A percentile compares a stretch with the other conserved stretches of the same genome.
These are phyloP conservation scores for Microcebus ravelobensis DNA, from an alignment of 2,113 vertebrate genomes.

Conservation along the genomic window DNA sequence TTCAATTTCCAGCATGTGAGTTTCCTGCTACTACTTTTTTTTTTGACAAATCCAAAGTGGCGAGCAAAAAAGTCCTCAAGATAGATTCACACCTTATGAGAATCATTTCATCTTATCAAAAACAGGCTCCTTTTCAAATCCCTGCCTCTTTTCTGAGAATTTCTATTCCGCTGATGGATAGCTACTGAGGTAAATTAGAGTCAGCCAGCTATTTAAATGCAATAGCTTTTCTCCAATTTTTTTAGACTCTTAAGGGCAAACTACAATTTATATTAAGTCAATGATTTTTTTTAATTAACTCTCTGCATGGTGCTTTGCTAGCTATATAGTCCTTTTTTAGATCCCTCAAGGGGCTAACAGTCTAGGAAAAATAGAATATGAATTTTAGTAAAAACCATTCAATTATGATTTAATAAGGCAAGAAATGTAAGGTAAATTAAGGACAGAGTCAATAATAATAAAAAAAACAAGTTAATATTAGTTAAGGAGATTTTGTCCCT, in stretches of 20 bases:
- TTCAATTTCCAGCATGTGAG: slow-evolving; percentile 34
- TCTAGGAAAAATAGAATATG: not conserved
- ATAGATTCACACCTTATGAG: slow-evolving; percentile 34
- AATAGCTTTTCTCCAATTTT: slow-evolving; percentile 14
- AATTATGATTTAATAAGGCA: not conserved
- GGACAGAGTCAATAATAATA: not conserved
- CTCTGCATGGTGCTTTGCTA: not conserved
- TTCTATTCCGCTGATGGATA: slow-evolving; percentile 33
- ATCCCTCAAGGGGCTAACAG: not conserved
- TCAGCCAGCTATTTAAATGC: slow-evolving; percentile 48
- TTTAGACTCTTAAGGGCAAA: not conserved
- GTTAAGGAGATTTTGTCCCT: not conserved
- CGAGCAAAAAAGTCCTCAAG: slow-evolving; percentile 12
- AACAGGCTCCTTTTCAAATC: not conserved
- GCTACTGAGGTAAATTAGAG: slow-evolving; percentile 28
- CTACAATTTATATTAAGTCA: not conserved
- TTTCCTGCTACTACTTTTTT: not conserved
- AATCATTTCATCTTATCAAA: slow-evolving; percentile 60
- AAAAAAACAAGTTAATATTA: not conserved
- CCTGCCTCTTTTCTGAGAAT: slow-evolving; percentile 28
- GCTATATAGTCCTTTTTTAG: not conserved
- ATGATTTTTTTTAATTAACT: not conserved
- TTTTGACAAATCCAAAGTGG: not conserved
- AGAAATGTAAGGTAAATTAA: not conserved
- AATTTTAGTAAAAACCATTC: not conserved